Conservation (phyloP, 2,113 vertebrate species). For the Cyprinodon variegatus region DNA sequence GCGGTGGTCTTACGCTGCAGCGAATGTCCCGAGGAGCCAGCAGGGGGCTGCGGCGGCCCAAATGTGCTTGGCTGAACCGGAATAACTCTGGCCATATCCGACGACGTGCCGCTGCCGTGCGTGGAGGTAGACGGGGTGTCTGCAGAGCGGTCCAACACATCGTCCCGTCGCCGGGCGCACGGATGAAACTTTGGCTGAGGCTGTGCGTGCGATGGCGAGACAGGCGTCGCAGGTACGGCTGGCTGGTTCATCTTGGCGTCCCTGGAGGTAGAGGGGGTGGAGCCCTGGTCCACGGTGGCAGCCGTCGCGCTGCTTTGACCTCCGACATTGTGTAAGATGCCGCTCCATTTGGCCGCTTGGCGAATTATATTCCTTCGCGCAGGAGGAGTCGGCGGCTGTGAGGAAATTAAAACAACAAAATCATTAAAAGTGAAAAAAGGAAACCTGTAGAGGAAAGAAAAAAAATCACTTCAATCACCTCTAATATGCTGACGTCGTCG, state of each 20-base stretch:
- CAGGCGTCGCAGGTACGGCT: constrained; percentile 26
- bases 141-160: constrained; percentile 27
- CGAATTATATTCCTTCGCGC: constrained; percentile 69
- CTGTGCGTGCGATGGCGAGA: constrained; percentile 20
- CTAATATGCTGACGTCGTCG: constrained; percentile 86
- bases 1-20: constrained; percentile 10
- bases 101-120: constrained; percentile 10
- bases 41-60: constrained; percentile 29
- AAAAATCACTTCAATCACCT: constrained; percentile 72
- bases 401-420: constrained; percentile 2
- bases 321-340: constrained; percentile 18
- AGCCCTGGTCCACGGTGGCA: constrained; percentile 5
- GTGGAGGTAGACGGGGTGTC: constrained; percentile 62
- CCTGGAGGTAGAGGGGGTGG: constrained; percentile 66
- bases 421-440: neutral
- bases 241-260: constrained; percentile 44
- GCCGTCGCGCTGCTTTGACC: constrained; percentile 33
- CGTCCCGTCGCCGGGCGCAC: constrained; percentile 24
- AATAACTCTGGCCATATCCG: neutral
- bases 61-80: constrained; percentile 54
- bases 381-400: constrained; percentile 57
- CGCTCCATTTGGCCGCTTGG: constrained; percentile 65
- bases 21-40: constrained; percentile 27
- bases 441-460: neutral
- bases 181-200: constrained; percentile 44